Conservation (phyloP, 2,888 invertebrate species). For the Liposcelis brunnea region DNA sequence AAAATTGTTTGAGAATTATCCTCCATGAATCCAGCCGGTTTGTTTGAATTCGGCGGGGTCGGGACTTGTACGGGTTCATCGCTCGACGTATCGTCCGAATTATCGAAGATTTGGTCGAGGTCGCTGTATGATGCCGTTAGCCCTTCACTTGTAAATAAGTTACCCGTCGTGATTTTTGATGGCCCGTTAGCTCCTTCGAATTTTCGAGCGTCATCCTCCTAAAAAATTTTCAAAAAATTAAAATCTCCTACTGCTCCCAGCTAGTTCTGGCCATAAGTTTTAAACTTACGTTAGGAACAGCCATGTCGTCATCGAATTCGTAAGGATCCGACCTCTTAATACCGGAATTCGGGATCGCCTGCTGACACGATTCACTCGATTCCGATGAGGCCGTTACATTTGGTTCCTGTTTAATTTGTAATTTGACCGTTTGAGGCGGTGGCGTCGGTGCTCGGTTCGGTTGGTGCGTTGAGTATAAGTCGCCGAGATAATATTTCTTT, state of each 20-base stretch:
- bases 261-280: no score
- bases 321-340: conserved; percentile 39
- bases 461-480: conserved; percentile 25
- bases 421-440: conserved; percentile 28
- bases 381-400: conserved; percentile 19
- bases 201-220: conserved; percentile 32
- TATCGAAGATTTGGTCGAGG: conserved; percentile 87
- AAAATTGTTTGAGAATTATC: conserved; percentile 13
- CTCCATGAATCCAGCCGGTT: conserved; percentile 39
- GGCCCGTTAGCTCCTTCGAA: conserved; percentile 31
- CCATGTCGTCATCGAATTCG: conserved; percentile 49
- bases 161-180: conserved; percentile 22
- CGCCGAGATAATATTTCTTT: conserved; percentile 25
- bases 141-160: conserved; percentile 75
- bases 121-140: conserved; percentile 72
- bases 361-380: conserved; percentile 21
- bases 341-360: conserved; percentile 10
- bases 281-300: conserved; percentile 26
- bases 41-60: conserved; percentile 81
- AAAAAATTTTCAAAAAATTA: conserved; percentile 7
- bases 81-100: conserved; percentile 75
- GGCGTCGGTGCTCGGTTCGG: conserved; percentile 18
- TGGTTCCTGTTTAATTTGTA: conserved; percentile 48
- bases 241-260: background rate
- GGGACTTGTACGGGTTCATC: conserved; percentile 79